These are phyloP conservation scores for Cacoxenus indagator DNA, from an alignment of 2,888 invertebrate species.

Conservation along the genomic window DNA sequence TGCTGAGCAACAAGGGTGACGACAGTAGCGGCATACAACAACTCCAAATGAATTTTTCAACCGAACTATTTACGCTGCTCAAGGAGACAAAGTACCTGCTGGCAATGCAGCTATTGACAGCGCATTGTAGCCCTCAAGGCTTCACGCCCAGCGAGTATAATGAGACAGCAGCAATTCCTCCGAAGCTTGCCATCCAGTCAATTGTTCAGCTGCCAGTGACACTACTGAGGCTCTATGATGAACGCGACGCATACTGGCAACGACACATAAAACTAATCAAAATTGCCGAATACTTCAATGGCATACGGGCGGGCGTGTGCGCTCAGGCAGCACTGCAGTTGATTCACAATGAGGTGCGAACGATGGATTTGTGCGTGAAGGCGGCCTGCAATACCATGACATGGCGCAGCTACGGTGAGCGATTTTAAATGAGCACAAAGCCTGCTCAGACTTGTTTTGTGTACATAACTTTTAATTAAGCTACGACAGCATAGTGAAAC, in stretches of 20 bases:
- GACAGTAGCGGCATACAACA: conserved; percentile 33
- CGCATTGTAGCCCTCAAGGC: not conserved
- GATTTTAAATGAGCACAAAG: not conserved
- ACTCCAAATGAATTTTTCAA: conserved; percentile 57
- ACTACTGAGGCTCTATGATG: conserved; percentile 54
- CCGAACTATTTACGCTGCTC: conserved; percentile 79
- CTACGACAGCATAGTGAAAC: not conserved
- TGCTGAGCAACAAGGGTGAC: conserved; percentile 37
- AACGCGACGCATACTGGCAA: conserved; percentile 62
- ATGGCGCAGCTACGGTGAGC: conserved; percentile 86
- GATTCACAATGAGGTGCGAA: conserved; percentile 81
- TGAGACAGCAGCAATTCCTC: conserved; percentile 1
- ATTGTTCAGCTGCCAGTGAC: conserved; percentile 45
- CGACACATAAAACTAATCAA: conserved; percentile 72
- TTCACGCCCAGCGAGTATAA: not conserved
- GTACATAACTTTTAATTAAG: conserved; percentile 2
- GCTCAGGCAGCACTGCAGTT: conserved; percentile 82
- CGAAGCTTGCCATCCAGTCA: not conserved
- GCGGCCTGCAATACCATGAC: conserved; percentile 79
- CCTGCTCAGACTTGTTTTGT: not conserved
- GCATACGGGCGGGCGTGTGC: conserved; percentile 79
- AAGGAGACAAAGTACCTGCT: conserved; percentile 87
- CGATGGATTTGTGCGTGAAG: conserved; percentile 80
- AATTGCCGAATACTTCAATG: conserved; percentile 85
- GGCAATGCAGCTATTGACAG: conserved; percentile 70